Evolutionary conservation across 2,797 vertebrate genomes (phyloP), one percentile per base, ranked within the genome.

Genomic region (Mus caroli): DNA sequence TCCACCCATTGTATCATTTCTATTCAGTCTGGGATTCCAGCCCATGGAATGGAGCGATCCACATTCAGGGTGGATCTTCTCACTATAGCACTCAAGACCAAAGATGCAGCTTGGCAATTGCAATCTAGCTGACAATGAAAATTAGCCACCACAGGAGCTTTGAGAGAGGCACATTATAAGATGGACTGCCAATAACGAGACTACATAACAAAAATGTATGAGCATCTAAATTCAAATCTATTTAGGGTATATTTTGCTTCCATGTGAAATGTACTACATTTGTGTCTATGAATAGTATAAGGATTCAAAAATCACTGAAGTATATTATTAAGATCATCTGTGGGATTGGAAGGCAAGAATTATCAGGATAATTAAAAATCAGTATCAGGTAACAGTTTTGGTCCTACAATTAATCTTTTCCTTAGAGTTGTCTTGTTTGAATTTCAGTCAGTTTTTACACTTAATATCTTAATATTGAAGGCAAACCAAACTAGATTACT

Each of bases 401-500:
- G 56, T 43, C 62, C 31, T 67, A 22, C 43, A 96, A 40, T 54
- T 85, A 87, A 76, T 50, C 54, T 24, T 90, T 94, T 90, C 60
- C 46, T 24, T 31, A 88, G 85, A 46, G 62, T 34, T 46, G 26
- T 34, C 34, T 43, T 91, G 24, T 79, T 87, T 93, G 52, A 90
- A 84, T 84, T 87, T 69, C 6, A 73, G 64, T 91, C 46, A 58
- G 34, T 77, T 79, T 54, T 58, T 62, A 73, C 60, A 85, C 76
- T 84, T 85, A 85, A 73, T 78, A 28, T 60, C 4, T 80, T 92
- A 80, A 71, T 89, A 64, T 4, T 82, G n/a, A 95, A 78, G n/a
- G 75, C 31, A 86, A 94, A 69, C 50, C 64, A 78, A 62, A 43
- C 52, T 88, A 93, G 31, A 60, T 83, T 46, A 37, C 37, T 83